These are phyloP conservation scores for Oithona nana DNA, from an alignment of 2,888 invertebrate genomes.

Conservation along the genomic window DNA sequence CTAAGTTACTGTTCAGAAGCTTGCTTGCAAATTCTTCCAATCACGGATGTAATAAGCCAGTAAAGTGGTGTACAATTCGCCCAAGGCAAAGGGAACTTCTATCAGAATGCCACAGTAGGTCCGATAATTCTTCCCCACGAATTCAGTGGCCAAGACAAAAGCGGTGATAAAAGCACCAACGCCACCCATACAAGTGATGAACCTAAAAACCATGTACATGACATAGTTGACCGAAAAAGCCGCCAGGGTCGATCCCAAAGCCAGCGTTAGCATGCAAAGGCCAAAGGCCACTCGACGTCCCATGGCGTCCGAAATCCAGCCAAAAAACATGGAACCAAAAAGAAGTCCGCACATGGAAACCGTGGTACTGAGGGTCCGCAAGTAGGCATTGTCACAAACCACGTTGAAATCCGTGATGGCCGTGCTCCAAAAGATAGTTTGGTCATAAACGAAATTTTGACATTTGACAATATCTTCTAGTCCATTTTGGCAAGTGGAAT, in stretches of 20 bases:
- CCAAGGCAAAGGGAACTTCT: constrained; percentile 5
- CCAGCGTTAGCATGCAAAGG: neutral
- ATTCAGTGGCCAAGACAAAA: neutral
- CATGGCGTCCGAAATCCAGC: neutral
- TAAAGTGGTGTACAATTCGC: neutral
- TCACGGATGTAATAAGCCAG: constrained; percentile 4
- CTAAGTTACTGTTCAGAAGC: too few relatives aligned
- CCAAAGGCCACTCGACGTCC: neutral
- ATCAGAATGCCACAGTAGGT: neutral
- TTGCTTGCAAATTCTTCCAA: neutral
- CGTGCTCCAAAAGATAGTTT: neutral
- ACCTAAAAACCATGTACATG: constrained; percentile 10
- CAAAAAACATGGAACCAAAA: constrained; percentile 1
- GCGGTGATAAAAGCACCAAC: constrained; percentile 1
- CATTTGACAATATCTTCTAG: neutral
- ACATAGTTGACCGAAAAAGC: neutral
- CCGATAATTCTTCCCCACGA: neutral
- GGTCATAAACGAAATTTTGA: neutral
- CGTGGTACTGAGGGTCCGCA: neutral
- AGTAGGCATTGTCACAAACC: neutral
- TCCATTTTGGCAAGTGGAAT: neutral
- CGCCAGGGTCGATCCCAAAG: neutral
- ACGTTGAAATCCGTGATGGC: neutral
- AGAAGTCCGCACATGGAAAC: neutral
- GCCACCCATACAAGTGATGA: constrained; percentile 1